Conservation (phyloP, 2,797 vertebrate species). For the Coregonus sp. region DNA sequence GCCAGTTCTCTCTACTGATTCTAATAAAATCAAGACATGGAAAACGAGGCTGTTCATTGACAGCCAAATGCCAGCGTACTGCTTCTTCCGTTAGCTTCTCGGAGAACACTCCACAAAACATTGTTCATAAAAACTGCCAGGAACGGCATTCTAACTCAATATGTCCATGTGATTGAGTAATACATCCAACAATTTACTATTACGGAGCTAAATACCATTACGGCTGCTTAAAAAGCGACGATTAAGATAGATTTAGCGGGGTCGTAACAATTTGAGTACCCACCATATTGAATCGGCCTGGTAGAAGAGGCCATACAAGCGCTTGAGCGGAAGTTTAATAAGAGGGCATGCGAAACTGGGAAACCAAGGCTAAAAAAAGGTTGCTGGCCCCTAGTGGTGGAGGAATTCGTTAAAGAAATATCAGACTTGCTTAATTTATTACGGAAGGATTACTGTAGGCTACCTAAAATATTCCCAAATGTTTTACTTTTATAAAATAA, state of each 20-base stretch:
- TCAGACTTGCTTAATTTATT: too few relatives aligned
- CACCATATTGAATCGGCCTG: constrained; percentile 85
- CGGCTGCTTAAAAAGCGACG: not conserved
- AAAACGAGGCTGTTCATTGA: not conserved
- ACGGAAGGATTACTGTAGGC: too few relatives aligned
- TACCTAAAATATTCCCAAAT: too few relatives aligned
- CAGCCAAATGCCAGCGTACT: not conserved
- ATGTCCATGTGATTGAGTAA: not conserved
- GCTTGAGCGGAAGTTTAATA: constrained; percentile 63
- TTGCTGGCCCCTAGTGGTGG: constrained; percentile 7
- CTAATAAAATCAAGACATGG: not conserved
- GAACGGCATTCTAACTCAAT: not conserved
- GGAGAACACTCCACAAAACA: not conserved
- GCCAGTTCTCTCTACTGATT: not conserved
- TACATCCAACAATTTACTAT: not conserved
- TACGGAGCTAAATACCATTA: fast-evolving
- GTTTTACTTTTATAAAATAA: too few relatives aligned
- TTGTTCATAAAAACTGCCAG: not conserved
- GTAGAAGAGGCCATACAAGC: constrained; percentile 73
- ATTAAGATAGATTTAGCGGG: constrained; percentile 52
- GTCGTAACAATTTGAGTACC: constrained; percentile 43
- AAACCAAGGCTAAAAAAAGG: fast-evolving
- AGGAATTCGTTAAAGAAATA: not conserved
- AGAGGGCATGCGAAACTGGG: constrained; percentile 43
- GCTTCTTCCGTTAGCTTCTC: constrained; percentile 5